Conservation (phyloP, 1,140 invertebrate species). For the Spodoptera frugiperda region DNA sequence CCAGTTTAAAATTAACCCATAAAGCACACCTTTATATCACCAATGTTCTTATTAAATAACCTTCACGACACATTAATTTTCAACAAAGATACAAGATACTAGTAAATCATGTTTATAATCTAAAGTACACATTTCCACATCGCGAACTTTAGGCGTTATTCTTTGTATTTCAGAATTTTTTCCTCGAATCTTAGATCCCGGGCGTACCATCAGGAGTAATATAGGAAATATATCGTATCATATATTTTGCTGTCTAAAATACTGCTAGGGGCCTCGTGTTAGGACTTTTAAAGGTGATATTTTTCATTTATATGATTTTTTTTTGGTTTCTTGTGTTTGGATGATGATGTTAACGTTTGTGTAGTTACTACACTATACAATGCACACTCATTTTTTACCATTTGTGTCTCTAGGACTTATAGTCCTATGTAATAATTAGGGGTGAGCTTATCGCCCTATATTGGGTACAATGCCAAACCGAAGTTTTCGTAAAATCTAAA, state of each 20-base stretch:
- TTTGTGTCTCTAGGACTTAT: no score
- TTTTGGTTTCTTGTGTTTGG: no score
- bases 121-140: conserved; percentile 9
- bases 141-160: background rate
- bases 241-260: conserved; percentile 16
- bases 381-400: no score
- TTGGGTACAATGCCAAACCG: no score
- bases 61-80: background rate
- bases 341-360: no score
- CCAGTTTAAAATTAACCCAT: no score
- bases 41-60: no score
- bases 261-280: background rate
- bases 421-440: no score
- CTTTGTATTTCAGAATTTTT: conserved; percentile 16
- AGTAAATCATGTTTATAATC: conserved; percentile 17
- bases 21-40: no score
- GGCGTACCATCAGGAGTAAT: conserved; percentile 6
- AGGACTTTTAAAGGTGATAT: conserved; percentile 1
- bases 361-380: no score
- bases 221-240: conserved; percentile 15
- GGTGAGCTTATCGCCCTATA: no score
- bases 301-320: background rate
- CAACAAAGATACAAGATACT: background rate
- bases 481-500: no score
- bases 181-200: conserved; percentile 2